Evolutionary conservation across 2,888 invertebrate species (phyloP).

Genomic region (Amphipoea lucens): DNA sequence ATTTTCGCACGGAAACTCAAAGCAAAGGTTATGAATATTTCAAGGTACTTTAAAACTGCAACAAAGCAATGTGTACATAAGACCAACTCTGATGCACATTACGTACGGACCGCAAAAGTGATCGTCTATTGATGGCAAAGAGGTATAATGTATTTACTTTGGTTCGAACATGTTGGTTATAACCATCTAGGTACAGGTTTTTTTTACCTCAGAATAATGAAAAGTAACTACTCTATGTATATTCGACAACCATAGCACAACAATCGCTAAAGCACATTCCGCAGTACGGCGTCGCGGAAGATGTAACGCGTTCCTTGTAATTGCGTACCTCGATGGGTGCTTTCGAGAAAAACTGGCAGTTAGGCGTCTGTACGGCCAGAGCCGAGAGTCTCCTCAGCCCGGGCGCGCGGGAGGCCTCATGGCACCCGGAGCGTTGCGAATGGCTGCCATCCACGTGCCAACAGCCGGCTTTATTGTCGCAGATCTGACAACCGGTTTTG

Average conservation of each 20-base stretch:
- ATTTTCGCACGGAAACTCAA: background rate
- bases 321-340: constrained; percentile 68
- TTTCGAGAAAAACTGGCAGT: constrained; percentile 63
- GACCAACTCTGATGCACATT: background rate
- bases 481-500: constrained; percentile 23
- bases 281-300: constrained; percentile 19
- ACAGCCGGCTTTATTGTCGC: constrained; percentile 42
- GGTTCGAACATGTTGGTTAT: background rate
- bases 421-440: constrained; percentile 61
- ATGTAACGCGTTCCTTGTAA: constrained; percentile 64
- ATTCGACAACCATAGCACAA: constrained; percentile 15
- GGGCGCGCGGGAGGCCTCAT: constrained; percentile 17
- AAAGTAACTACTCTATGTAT: background rate
- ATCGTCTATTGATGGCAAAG: background rate
- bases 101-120: no score
- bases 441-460: constrained; percentile 61
- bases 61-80: no score
- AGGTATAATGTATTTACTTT: background rate
- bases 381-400: background rate
- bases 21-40: no score
- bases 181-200: background rate
- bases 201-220: background rate
- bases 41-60: background rate
- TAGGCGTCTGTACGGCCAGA: constrained; percentile 37
- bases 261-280: constrained; percentile 8